Conservation (phyloP, 2,113 vertebrate genomes). For the Equus przewalskii region DNA sequence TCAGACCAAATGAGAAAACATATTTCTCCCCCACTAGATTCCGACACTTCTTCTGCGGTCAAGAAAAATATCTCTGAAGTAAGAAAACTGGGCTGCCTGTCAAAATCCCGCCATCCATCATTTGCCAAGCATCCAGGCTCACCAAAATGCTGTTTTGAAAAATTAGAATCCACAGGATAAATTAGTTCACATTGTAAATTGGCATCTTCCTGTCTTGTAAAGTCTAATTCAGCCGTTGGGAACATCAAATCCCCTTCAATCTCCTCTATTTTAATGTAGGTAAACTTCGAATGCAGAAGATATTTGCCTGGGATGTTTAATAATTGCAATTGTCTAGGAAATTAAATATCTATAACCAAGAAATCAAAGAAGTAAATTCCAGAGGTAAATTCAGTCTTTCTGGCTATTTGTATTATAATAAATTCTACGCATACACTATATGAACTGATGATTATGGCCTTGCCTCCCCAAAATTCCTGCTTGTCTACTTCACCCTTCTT, state of each 20-base stretch:
- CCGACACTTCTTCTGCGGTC: not conserved
- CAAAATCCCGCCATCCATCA: not conserved
- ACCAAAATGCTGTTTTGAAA: not conserved
- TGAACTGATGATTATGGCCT: too few relatives aligned
- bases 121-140: not conserved
- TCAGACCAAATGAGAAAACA: not conserved
- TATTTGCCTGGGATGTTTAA: not conserved
- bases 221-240: not conserved
- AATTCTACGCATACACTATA: rapidly evolving
- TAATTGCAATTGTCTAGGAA: not conserved
- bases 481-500: not conserved
- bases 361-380: not conserved
- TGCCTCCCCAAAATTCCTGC: not conserved
- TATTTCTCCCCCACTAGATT: not conserved
- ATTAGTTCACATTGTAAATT: not conserved
- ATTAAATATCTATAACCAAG: not conserved
- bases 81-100: not conserved
- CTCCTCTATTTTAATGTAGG: not conserved
- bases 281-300: not conserved
- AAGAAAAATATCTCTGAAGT: not conserved
- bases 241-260: not conserved
- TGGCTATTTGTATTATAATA: not conserved
- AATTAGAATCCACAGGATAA: not conserved
- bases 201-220: not conserved
- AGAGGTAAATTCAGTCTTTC: not conserved